Base-by-base conservation (phyloP, 2,797 vertebrate genomes). In the Argentina silus region DNA sequence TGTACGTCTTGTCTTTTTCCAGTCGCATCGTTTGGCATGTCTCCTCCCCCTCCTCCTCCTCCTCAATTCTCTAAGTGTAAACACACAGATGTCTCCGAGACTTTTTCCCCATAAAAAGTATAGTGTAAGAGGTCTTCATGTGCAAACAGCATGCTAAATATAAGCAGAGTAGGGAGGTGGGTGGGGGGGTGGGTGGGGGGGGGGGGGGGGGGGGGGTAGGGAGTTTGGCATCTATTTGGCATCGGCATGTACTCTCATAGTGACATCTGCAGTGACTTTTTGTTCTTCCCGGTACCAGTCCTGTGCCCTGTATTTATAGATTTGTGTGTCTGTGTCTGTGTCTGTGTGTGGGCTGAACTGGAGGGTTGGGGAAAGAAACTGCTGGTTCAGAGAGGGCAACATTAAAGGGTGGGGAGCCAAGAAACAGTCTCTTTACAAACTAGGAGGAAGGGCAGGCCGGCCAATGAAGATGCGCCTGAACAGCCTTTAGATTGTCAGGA, bases 251-350 rank as follows among this genome's bases (percentile, higher is more conserved):
- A 42, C 85, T 76, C 69, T 76, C 78, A 67, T 67, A 61, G 47
- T 79, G 63, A 53, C 76, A 82, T 82, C 67, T 42, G 62, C 82
- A 50, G 75, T 85, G 81, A 85, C 83, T 85, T 87, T 84, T 84
- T 85, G 85, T 88, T 83, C 77, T 71, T 70, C 76, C 75, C n/a
- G 71, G 84, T 81, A 72, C 67, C 64, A 83, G 80, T 51, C 55
- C n/a, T 71, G 70, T 68, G 36, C 74, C 53, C 43, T 84, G 88
- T 92, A 90, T 92, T 87, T 86, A 87, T 90, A 88, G 84, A 79
- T 76, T 67, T 67, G 44, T 43, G 55, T 51, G 21, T 70, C 67
- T 70, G 57, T 80, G 72, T 51, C 67, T 78, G 61, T 73, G 68
- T 53, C 17, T 51, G 19, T 15, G 23, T 48, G 12, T 0, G 59